Base-by-base conservation (phyloP, 2,113 vertebrate species). In the Thunnus thynnus region DNA sequence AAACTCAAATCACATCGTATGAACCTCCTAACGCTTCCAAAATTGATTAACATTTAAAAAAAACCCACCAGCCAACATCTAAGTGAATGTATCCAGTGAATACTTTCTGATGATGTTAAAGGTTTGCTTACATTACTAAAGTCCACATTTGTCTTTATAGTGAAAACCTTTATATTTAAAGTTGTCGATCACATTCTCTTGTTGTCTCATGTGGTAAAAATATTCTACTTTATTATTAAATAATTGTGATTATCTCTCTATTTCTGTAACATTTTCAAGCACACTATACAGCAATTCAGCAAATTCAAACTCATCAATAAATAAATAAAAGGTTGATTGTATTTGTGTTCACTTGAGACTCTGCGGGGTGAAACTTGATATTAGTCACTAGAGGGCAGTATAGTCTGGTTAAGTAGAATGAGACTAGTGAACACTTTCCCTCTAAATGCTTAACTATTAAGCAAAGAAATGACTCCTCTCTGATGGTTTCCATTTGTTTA, bases 331-430 rank as follows among this genome's bases (percentile, higher is more conserved):
- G 36, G 48, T 54, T 7, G 27, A 22, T 52, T 30, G 27, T 4
- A 30, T 30, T 22, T 30, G 27, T 30, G 27, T 47, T 41, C 20
- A 64, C 10, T 18, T 48, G 1, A 66, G 14, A 17, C 12, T 48
- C 44, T 17, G 13, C 3, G 14, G 46, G 52, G n/a, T 32, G 7
- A 3, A 13, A n/a, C 2, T 36, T 25, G 5, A 48, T 1, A 3
- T 18, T 9, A 0, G 20, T 57, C 90, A 89, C 77, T 55, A 88
- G 93, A 81, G 74, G 76, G 41, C 84, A 36, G 75, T 80, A 36
- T 48, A 50, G 14, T 14, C 54, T 52, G 14, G 6, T 50, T 20
- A 72, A 54, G 47, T 2, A 17, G 1, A 18, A 51, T 61, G 16
- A 32, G 3, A 47, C 5, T 41, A 41, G 36, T 10, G 36, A 13